phyloP scores from a whole-genome alignment of 2,113 vertebrate genomes.

The Riparia riparia region DNA sequence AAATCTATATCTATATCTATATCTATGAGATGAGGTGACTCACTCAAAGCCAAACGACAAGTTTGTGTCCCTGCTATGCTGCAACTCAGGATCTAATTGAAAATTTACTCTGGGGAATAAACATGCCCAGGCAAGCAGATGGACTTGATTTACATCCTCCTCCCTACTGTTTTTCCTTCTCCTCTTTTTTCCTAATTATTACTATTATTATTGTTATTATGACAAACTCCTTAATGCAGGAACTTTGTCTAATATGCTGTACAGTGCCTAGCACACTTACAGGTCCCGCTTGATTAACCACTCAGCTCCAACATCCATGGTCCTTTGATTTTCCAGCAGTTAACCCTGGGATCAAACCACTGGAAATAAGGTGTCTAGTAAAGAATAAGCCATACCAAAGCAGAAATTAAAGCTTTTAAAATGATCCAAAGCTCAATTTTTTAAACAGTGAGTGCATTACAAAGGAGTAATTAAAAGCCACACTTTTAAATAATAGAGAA shows the following conservation, averaged over 20 bases:
- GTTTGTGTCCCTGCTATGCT: background rate
- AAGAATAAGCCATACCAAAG: background rate
- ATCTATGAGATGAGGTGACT: background rate
- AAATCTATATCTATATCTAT: background rate
- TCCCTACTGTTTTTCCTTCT: fast-evolving
- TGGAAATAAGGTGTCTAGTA: background rate
- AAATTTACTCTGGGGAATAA: background rate
- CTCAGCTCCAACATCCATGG: fast-evolving
- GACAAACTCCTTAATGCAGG: background rate
- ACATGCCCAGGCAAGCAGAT: background rate
- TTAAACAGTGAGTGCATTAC: background rate
- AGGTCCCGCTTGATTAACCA: background rate
- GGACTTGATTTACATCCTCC: background rate
- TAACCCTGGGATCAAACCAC: background rate
- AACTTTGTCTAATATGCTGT: background rate
- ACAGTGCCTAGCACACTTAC: background rate
- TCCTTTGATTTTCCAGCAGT: background rate
- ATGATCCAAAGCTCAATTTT: background rate
- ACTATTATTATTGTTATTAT: background rate
- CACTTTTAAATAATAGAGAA: background rate
- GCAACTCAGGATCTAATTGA: slow-evolving; percentile 5
- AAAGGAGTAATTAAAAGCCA: slow-evolving; percentile 24
- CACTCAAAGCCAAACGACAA: background rate
- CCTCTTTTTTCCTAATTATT: background rate
- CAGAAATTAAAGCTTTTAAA: slow-evolving; percentile 36